A percentile compares a stretch with the other conserved stretches of the same genome.
Evolutionary conservation across 2,113 vertebrate genomes (phyloP).

Genomic region (Scomber colias): DNA sequence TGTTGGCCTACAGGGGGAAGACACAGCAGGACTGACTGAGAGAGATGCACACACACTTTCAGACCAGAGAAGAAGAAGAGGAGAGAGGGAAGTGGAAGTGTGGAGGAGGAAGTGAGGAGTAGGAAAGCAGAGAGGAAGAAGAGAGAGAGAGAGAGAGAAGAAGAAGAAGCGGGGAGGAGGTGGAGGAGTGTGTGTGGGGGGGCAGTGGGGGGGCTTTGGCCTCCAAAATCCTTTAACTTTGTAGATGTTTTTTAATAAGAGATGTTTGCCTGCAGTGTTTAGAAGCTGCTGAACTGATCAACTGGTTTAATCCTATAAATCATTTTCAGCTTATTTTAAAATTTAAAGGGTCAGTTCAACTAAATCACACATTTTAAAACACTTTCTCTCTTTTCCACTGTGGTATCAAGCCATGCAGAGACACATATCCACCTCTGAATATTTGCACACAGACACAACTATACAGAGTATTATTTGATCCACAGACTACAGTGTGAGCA

Average conservation of each 20-base stretch:
- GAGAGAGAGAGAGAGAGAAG: neutral
- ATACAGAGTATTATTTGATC: no score
- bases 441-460: no score
- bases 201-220: neutral
- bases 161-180: neutral
- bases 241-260: no score
- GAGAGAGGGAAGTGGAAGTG: neutral
- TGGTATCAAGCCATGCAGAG: no score
- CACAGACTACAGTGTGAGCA: no score
- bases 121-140: neutral
- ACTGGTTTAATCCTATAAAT: no score
- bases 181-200: neutral
- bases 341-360: neutral
- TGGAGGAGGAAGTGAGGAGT: neutral
- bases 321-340: no score
- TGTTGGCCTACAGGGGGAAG: slow-evolving; percentile 90
- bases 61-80: slow-evolving; percentile 12
- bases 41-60: slow-evolving; percentile 54
- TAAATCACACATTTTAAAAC: accelerated
- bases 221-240: neutral
- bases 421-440: no score
- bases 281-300: no score
- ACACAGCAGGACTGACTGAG: slow-evolving; percentile 80
- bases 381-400: neutral
- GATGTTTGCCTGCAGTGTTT: no score